Evolutionary conservation across 2,113 vertebrate genomes (phyloP), one percentile per base, ranked within the genome.

Genomic region (Dolichallabes microphthalmus): DNA sequence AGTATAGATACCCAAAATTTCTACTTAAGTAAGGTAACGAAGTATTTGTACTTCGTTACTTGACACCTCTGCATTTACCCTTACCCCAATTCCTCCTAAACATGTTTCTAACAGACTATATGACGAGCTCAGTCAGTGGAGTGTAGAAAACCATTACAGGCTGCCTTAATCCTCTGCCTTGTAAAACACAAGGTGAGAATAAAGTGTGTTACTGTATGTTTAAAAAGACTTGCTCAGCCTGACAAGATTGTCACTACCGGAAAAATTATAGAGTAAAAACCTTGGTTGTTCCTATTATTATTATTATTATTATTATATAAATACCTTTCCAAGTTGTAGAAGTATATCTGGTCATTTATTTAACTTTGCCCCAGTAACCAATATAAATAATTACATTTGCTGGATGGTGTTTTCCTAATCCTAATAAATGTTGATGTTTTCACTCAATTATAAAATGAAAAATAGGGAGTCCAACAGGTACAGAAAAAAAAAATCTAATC

Each of bases 61-160:
- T n/a, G n/a, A n/a, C n/a, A n/a, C n/a, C n/a, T n/a, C n/a, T n/a
- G 87, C 89, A 89, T 83, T 88, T 88, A 86, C 82, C 83, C 75
- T 84, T 79, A 45, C 87, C 83, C 39, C 88, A 94, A 94, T 91
- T 91, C 93, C 89, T 73, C 87, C 89, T 90, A 92, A 95, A 88
- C 89, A 92, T 90, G 85, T 84, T 88, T 68, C 75, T 85, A 86
- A 78, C 91, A 90, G 93, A 90, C 92, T 92, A 91, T 86, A 86
- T 64, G 83, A 81, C 84, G 80, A 88, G 89, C 86, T 60, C 69
- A 63, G 69, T 86, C 88, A 91, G 86, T 61, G 50, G n/a, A 22
- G 68, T 15, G 57, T 45, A n/a, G 14, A 20, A 58, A 71, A 55
- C 10, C 25, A 35, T 14, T 9, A 57, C 27, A 58, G 4, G 32